A percentile compares a stretch with the other conserved stretches of the same genome.
Conservation (phyloP, 1,140 invertebrate species). For the Galendromus occidentalis region DNA sequence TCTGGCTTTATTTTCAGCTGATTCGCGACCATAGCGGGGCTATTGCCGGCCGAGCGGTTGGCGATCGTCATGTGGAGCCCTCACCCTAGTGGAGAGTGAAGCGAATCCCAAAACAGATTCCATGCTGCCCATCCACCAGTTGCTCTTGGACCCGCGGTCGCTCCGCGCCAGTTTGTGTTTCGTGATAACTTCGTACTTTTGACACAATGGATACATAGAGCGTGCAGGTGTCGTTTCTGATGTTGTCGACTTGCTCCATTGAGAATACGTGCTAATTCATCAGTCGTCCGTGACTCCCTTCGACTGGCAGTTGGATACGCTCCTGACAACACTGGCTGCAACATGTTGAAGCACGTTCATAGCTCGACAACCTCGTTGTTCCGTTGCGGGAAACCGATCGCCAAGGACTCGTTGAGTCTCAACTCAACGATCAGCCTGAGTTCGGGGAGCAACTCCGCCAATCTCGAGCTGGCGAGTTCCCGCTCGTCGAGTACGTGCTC, state of each 20-base stretch:
- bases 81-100: background rate
- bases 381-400: background rate
- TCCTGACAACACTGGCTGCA: background rate
- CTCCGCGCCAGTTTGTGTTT: background rate
- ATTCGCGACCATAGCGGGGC: too few species aligned
- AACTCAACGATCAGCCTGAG: slow-evolving; percentile 3
- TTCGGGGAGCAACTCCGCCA: background rate
- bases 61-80: background rate
- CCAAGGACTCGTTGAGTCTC: slow-evolving; percentile 4
- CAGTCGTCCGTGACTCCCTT: too few species aligned
- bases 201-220: too few species aligned
- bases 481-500: background rate
- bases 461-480: slow-evolving; percentile 6
- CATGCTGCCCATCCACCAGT: slow-evolving; percentile 4
- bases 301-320: too few species aligned
- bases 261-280: too few species aligned
- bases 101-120: slow-evolving; percentile 5
- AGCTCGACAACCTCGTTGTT: background rate
- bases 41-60: background rate
- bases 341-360: background rate
- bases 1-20: too few species aligned
- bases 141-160: background rate
- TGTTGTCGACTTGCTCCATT: too few species aligned
- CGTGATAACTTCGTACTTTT: too few species aligned
- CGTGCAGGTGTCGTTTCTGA: too few species aligned